These are phyloP conservation scores for Sycophila sp. DNA, from an alignment of 1,140 invertebrate genomes.

Conservation along the genomic window DNA sequence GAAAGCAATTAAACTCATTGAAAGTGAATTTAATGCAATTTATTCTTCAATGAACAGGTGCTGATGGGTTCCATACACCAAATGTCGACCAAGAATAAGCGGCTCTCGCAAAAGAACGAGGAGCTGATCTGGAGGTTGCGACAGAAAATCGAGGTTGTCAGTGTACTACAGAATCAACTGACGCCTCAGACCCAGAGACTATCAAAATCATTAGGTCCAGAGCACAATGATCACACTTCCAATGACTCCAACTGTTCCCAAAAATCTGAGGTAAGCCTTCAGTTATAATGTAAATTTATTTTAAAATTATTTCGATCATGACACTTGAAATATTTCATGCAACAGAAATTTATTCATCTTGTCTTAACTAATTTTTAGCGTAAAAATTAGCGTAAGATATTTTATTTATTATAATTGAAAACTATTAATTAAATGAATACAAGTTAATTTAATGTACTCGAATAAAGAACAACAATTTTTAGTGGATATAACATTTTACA, in stretches of 20 bases:
- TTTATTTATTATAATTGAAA: too few relatives aligned
- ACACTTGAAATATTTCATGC: too few relatives aligned
- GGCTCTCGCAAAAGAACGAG: slow-evolving; percentile 84
- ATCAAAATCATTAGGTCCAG: slow-evolving; percentile 44
- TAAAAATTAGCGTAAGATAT: too few relatives aligned
- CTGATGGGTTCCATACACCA: slow-evolving; percentile 77
- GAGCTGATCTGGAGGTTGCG: slow-evolving; percentile 86
- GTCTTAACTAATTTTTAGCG: neutral
- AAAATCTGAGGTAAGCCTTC: slow-evolving; percentile 36
- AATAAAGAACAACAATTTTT: too few relatives aligned
- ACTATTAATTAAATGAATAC: too few relatives aligned
- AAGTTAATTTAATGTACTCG: too few relatives aligned
- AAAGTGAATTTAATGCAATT: neutral
- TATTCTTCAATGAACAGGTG: slow-evolving; percentile 39
- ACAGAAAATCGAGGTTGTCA: slow-evolving; percentile 77
- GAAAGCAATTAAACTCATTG: too few relatives aligned
- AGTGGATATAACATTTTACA: slow-evolving; percentile 12
- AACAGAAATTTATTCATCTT: too few relatives aligned
- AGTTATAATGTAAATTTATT: slow-evolving; percentile 12
- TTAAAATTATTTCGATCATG: neutral
- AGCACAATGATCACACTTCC: slow-evolving; percentile 25
- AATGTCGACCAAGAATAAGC: slow-evolving; percentile 79
- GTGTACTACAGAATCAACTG: slow-evolving; percentile 62
- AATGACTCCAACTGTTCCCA: slow-evolving; percentile 8
- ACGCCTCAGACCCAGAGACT: slow-evolving; percentile 50